Conservation (phyloP, 2,888 invertebrate genomes). For the Tineola bisselliella region DNA sequence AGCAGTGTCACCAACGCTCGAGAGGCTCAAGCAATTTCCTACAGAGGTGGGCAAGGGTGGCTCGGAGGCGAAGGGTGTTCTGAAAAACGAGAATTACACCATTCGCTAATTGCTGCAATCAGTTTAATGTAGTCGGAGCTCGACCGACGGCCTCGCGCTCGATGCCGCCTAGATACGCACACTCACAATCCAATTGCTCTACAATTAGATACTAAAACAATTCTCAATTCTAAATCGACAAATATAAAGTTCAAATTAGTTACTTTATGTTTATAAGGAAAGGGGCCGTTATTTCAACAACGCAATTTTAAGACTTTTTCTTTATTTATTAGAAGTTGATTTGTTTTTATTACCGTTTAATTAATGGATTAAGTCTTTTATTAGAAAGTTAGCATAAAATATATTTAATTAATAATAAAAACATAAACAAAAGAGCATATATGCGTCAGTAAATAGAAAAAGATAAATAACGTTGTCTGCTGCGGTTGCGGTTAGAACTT, state of each 20-base stretch:
- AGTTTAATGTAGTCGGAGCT: conserved; percentile 61
- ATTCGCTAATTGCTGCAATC: conserved; percentile 66
- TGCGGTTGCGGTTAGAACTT: not conserved
- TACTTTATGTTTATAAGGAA: not conserved
- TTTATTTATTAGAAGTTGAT: not conserved
- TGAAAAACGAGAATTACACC: conserved; percentile 65
- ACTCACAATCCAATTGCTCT: not conserved
- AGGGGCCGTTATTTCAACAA: not conserved
- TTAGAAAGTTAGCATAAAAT: not conserved
- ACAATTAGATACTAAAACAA: not conserved
- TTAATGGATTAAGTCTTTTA: too few species aligned
- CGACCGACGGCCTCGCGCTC: not conserved
- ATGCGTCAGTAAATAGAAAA: not conserved
- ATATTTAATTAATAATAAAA: not conserved
- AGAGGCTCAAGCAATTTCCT: conserved; percentile 60
- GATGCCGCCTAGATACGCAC: not conserved
- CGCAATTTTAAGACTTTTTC: not conserved
- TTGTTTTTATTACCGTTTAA: too few species aligned
- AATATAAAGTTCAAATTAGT: not conserved
- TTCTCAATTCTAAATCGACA: not conserved
- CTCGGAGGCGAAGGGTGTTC: conserved; percentile 30
- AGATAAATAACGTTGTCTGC: not conserved
- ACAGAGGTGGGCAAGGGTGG: conserved; percentile 27
- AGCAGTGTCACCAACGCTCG: conserved; percentile 50
- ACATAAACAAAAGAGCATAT: not conserved